Evolutionary conservation across 2,888 invertebrate species (phyloP), one percentile per base, ranked within the genome.

Genomic region (Mongoloraphidia duomilia): DNA sequence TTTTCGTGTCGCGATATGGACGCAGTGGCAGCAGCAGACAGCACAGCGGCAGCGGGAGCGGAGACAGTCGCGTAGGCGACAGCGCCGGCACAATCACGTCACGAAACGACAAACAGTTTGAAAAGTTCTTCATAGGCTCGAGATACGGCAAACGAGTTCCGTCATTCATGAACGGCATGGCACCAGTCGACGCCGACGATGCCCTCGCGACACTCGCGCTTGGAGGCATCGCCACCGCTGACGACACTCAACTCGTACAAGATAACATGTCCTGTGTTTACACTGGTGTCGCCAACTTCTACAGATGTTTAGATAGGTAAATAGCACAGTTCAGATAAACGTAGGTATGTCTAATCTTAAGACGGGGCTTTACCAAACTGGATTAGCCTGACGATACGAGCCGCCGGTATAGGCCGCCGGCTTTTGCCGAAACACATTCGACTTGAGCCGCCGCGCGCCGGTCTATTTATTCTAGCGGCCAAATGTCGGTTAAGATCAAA

Each of bases 281-380:
- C 58, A 71, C 71, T 12, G 75, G 75, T 49, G 60, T 73, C 41
- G 66, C 66, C 49, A 70, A 74, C 60, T 66, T 70, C 49, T 75
- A 73, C 57, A 69, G 72, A 55, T 75, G 74, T 63, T 68, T 60
- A 59, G 65, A 65, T 55, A 65, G 68, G 74, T 74, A 64, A 67
- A 55, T 52, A 49, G 38, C 41, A 37, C 45, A 41, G 26, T 41
- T 50, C 43, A 26, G 26, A n/a, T n/a, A n/a, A n/a, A n/a, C n/a
- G n/a, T n/a, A n/a, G n/a, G n/a, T n/a, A n/a, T n/a, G n/a, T n/a
- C n/a, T n/a, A n/a, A n/a, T n/a, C n/a, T n/a, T n/a, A n/a, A n/a
- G n/a, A n/a, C n/a, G n/a, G n/a, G n/a, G n/a, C n/a, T n/a, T n/a
- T n/a, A n/a, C n/a, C n/a, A n/a, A n/a, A n/a, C n/a, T n/a, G n/a